Conservation (phyloP, 1,140 invertebrate species). For the Sitophilus oryzae region DNA sequence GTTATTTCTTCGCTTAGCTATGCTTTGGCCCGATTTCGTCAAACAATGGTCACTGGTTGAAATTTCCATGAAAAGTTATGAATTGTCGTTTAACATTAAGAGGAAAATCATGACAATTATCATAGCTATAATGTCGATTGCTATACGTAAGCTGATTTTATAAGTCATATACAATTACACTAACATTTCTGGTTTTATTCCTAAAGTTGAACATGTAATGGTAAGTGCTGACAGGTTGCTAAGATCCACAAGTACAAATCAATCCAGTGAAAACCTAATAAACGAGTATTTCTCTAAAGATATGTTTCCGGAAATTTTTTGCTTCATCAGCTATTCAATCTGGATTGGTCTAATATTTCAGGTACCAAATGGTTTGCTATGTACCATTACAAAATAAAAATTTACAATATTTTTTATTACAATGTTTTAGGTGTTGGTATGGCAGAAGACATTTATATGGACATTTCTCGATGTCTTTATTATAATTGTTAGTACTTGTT, state of each 20-base stretch:
- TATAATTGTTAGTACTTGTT: background rate
- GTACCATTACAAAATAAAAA: too few species aligned
- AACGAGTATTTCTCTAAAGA: background rate
- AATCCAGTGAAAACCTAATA: background rate
- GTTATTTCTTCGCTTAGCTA: background rate
- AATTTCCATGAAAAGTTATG: background rate
- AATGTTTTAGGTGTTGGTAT: background rate
- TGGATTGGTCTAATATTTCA: background rate
- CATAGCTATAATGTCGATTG: background rate
- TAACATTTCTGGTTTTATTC: too few species aligned
- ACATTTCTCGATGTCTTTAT: slow-evolving; percentile 4
- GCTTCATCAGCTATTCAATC: background rate
- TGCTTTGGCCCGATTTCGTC: background rate
- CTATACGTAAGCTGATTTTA: background rate
- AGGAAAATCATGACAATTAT: background rate
- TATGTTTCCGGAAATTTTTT: background rate
- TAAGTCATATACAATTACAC: too few species aligned
- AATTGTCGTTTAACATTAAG: background rate
- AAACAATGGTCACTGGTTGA: background rate
- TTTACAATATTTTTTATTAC: too few species aligned
- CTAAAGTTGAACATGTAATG: background rate
- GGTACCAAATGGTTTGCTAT: too few species aligned
- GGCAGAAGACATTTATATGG: slow-evolving; percentile 1
- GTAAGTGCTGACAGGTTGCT: background rate
- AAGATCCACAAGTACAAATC: background rate